Evolutionary conservation across 2,113 vertebrate species (phyloP), one percentile per base, ranked within the genome.

Genomic region (Heterocephalus glaber): DNA sequence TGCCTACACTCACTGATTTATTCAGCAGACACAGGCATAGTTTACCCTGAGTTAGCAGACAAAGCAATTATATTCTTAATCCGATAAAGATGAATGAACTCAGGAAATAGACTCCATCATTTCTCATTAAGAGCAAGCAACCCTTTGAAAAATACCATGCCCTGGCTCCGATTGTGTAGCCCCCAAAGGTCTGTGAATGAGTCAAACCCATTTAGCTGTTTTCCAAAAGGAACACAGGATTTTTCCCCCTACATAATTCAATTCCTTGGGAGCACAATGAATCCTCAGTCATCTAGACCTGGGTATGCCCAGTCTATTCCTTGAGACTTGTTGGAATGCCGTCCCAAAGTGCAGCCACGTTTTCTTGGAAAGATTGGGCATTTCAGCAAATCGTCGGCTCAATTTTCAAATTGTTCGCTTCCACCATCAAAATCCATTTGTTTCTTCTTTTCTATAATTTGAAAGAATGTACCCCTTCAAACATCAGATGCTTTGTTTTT

Each of bases 51-150:
- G 33, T 41, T 58, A 13, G 38, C 0, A 4, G 87, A 35, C 24
- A 68, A 88, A 68, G 65, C 94, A 76, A 95, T 86, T 65, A 58
- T 22, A 41, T 22, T 58, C 68, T 80, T 89, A 77, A 92, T 92
- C 89, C 66, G 41, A 92, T 92, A 56, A 63, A 72, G 61, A 86
- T n/a, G 74, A 95, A 89, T n/a, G 79, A 54, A 65, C 58, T 82
- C 54, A 70, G 92, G 80, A 95, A 94, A 65, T 0, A 89, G 92
- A 70, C 60, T 26, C 66, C 76, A 83, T 94, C 20, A 89, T 96
- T 65, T 61, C 80, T 92, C 10, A 9, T 90, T 61, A 66, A 54
- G 89, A 84, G 26, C 61, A 22, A 12, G 68, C 41, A 3, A 52
- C 24, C 14, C 68, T 90, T 52, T 54, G 89, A 66, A 83, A 33